phyloP scores from a whole-genome alignment of 1,140 invertebrate genomes.

The Magallana angulata region DNA sequence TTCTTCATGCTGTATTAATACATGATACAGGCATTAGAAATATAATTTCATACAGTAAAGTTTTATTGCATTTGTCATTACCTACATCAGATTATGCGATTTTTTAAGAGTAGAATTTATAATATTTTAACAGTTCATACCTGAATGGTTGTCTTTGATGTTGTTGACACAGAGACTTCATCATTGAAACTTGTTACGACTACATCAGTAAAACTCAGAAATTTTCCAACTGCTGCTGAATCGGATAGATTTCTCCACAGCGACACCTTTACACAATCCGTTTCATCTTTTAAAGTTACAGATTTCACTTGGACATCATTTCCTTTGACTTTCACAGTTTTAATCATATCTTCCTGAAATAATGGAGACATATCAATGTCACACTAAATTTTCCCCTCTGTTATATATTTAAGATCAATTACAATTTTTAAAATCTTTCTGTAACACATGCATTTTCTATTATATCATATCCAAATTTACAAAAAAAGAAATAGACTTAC shows the following conservation, averaged over 20 bases:
- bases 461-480: neutral
- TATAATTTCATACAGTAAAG: neutral
- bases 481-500: neutral
- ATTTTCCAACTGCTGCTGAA: slow-evolving; percentile 15
- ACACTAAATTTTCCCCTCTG: too few relatives aligned
- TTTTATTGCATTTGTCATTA: neutral
- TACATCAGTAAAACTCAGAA: neutral
- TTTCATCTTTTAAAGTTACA: neutral
- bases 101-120: too few relatives aligned
- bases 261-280: neutral
- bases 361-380: too few relatives aligned
- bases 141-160: slow-evolving; percentile 3
- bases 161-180: neutral
- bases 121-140: neutral
- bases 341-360: too few relatives aligned
- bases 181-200: neutral
- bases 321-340: neutral
- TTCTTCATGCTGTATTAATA: neutral
- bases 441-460: too few relatives aligned
- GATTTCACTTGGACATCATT: slow-evolving; percentile 6
- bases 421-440: neutral
- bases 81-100: too few relatives aligned
- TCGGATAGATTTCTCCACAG: neutral
- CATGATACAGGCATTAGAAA: neutral
- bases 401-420: too few relatives aligned